Evolutionary conservation across 2,113 vertebrate species (phyloP), one percentile per base, ranked within the genome.

Genomic region (Eolophus roseicapilla): DNA sequence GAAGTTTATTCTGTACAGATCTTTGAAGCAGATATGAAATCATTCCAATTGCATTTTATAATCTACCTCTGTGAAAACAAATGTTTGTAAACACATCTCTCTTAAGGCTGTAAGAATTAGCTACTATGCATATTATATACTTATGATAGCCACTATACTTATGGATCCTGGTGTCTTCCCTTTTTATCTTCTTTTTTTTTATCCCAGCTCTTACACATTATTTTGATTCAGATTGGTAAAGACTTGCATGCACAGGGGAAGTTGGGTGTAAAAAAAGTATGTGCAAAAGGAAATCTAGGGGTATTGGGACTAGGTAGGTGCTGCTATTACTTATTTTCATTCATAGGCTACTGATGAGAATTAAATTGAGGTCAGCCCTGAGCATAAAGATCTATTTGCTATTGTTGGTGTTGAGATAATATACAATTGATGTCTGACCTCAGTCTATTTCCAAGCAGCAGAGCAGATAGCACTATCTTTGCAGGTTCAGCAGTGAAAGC

Each of bases 11-110:
- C 65, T 93, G 64, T 86, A 20, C 49, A 68, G 73, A 95, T 83
- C 86, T 92, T 93, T 86, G 65, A 93, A 92, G 83, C 49, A 91
- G 60, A 86, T 87, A 73, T 63, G 70, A 83, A 94, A 57, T 93
- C 60, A 88, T 62, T 96, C 79, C 70, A 93, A 90, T 53, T 77
- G 57, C 27, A 31, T 77, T 97, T 94, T 93, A 85, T 77, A 82
- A 83, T 62, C 91, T 78, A n/a, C 79, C n/a, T 80, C 25, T 49
- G 52, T 80, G 84, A 52, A 95, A 96, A 68, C 27, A 79, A 55
- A 82, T 41, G 68, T 73, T 71, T 18, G 25, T 74, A 95, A 96
- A 74, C 64, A 46, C 60, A 4, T 9, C 47, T 88, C 31, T 86
- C 50, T 67, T 57, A 83, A 91, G 41, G 27, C 44, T 1, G 2